Percentiles rank a stretch among this genome's conserved stretches.
Conservation (phyloP, 2,888 invertebrate genomes). For the Rhagium mordax region DNA sequence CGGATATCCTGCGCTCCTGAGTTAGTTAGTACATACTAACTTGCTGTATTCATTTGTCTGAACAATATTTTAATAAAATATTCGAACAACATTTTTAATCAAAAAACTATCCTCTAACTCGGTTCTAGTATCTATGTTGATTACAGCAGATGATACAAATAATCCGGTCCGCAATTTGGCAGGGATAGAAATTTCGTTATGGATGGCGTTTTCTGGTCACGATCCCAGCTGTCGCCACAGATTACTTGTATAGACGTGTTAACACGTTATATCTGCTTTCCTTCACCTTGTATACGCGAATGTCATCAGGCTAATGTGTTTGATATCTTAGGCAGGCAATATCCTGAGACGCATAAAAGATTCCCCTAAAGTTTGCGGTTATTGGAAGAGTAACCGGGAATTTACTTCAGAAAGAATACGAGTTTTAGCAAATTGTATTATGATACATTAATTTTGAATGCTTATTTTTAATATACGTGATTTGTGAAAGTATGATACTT, state of each 20-base stretch:
- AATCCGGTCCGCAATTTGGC: conserved; percentile 40
- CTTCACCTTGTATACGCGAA: conserved; percentile 60
- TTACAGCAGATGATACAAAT: conserved; percentile 47
- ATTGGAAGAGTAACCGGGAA: conserved; percentile 13
- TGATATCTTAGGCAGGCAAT: conserved; percentile 46
- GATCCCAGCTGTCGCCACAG: conserved; percentile 69
- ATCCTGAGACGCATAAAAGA: conserved; percentile 37
- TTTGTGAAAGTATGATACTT: too few relatives aligned
- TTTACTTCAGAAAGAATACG: not conserved
- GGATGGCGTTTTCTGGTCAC: conserved; percentile 68
- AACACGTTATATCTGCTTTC: conserved; percentile 67
- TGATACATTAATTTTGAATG: too few relatives aligned
- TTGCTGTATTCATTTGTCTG: too few relatives aligned
- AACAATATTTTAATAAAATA: too few relatives aligned
- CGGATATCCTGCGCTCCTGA: too few relatives aligned
- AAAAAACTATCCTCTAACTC: not conserved
- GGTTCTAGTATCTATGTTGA: conserved; percentile 35
- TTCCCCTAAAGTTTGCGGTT: conserved; percentile 29
- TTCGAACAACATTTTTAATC: not conserved
- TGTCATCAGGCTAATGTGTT: conserved; percentile 55
- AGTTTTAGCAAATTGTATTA: too few relatives aligned
- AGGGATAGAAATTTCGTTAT: conserved; percentile 44
- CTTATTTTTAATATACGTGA: too few relatives aligned
- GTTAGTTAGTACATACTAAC: too few relatives aligned
- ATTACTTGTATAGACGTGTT: conserved; percentile 68